Evolutionary conservation across 2,888 invertebrate genomes (phyloP), one percentile per base, ranked within the genome.

Genomic region (Cryptocheilus praepositus): DNA sequence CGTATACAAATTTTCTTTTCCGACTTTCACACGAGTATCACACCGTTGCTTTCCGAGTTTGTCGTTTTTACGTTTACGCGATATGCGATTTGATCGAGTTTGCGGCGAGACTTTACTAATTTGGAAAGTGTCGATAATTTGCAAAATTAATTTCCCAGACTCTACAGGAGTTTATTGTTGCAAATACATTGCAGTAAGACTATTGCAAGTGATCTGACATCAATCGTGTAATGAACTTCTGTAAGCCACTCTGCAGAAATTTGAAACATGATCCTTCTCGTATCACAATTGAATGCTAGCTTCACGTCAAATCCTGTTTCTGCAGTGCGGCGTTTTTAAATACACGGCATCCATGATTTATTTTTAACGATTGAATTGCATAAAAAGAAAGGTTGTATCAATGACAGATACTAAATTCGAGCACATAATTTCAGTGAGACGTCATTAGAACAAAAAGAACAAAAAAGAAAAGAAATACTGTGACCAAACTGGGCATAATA

Each of bases 391-490:
- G 78, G 85, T 88, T 88, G 84, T 58, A 74, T 76, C 76, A 73
- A 73, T 81, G 71, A 64, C 65, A 70, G 81, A 83, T 86, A 86
- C 88, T 88, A 88, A 88, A 83, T 88, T 88, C 88, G 88, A 87
- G 88, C 88, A 88, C 88, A 84, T 72, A 69, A 67, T 71, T 71
- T 52, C 74, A 71, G 67, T 53, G 56, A 72, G 56, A 60, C 77
- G 71, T 62, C 74, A 74, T 49, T 68, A 77, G 73, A 7, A 36
- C 36, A 36, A 36, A 36, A 36, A 36, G 13, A 36, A 36, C 3
- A 36, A 73, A 77, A 77, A 76, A 25, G 25, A 25, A 5, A 25
- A 25, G 5, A 25, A 25, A 25, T 25, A n/a, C 73, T 64, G 65
- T 67, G 65, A 71, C 61, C 69, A 73, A 65, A 61, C 66, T 64